These are phyloP conservation scores for Cyprinus carpio DNA, from an alignment of 2,113 vertebrate species.

Conservation along the genomic window DNA sequence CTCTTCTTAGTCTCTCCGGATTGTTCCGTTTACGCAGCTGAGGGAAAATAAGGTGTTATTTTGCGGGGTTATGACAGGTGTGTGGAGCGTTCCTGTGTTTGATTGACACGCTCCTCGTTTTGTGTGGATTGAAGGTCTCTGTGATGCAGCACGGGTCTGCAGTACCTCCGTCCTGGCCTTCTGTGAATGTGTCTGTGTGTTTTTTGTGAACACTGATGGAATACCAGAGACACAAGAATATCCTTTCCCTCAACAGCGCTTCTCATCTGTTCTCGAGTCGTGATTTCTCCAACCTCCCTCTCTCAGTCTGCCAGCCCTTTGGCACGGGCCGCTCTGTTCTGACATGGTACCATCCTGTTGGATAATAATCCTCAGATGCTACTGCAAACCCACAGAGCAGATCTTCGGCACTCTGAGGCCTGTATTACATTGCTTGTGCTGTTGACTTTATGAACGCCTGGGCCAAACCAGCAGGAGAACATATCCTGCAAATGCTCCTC, in stretches of 20 bases:
- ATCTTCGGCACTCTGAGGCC: background rate
- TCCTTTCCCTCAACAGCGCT: background rate
- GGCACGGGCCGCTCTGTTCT: slow-evolving; percentile 34
- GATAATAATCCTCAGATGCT: slow-evolving; percentile 42
- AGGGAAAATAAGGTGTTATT: slow-evolving; percentile 41
- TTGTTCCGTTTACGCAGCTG: slow-evolving; percentile 12
- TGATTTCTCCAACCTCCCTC: slow-evolving; percentile 30
- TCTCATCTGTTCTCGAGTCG: background rate
- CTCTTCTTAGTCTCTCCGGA: slow-evolving; percentile 20
- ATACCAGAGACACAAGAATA: slow-evolving; percentile 14
- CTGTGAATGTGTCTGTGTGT: background rate
- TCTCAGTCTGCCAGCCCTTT: slow-evolving; percentile 33
- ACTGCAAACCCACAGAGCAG: slow-evolving; percentile 35
- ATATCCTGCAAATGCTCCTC: background rate
- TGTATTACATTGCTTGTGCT: slow-evolving; percentile 14
- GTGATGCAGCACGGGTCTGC: slow-evolving; percentile 27
- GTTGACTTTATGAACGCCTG: slow-evolving; percentile 7
- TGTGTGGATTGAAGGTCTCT: background rate
- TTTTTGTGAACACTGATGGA: slow-evolving; percentile 25
- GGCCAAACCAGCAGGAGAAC: slow-evolving; percentile 8
- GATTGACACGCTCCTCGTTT: background rate
- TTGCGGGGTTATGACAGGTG: slow-evolving; percentile 34
- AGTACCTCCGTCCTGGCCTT: background rate
- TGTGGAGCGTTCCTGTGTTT: slow-evolving; percentile 7
- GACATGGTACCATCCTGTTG: slow-evolving; percentile 49